A percentile compares a stretch with the other conserved stretches of the same genome.
These are phyloP conservation scores for Lepus americanus DNA, from an alignment of 2,113 vertebrate genomes.

Conservation along the genomic window DNA sequence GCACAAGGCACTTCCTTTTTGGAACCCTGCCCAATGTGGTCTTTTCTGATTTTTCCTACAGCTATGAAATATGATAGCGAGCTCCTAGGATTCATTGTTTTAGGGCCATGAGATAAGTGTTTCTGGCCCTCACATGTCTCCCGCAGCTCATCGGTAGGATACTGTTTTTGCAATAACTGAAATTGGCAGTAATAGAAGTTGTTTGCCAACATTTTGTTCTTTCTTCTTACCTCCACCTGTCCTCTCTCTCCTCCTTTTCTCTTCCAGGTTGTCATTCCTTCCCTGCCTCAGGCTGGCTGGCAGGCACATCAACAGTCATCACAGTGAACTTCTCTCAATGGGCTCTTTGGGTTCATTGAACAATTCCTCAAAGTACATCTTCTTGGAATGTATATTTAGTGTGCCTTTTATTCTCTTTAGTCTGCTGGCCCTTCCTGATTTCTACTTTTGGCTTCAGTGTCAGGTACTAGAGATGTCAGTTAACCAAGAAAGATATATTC, in stretches of 20 bases:
- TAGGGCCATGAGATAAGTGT: not conserved
- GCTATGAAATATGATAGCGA: constrained; percentile 35
- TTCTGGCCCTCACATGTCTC: not conserved
- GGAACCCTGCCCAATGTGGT: constrained; percentile 25
- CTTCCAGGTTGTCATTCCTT: not conserved
- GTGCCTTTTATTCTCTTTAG: not conserved
- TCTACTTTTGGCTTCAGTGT: not conserved
- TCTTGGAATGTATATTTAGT: not conserved
- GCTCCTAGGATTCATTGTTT: not conserved
- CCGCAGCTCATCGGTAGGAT: not conserved
- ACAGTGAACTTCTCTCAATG: not conserved
- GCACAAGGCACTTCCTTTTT: constrained; percentile 56
- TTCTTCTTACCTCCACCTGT: not conserved
- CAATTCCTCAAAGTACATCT: not conserved
- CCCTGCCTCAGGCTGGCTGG: not conserved
- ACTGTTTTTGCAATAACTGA: not conserved
- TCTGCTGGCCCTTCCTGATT: not conserved
- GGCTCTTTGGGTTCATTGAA: not conserved
- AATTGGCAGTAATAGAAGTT: not conserved
- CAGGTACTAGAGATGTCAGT: constrained; percentile 1
- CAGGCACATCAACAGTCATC: not conserved
- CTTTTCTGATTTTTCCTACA: constrained; percentile 14
- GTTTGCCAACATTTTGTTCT: not conserved
- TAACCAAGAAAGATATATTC: not conserved
- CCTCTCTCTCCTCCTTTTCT: not conserved